Percentiles rank a stretch among this genome's conserved stretches.
Conservation (phyloP, 2,797 vertebrate genomes). For the Acanthornis magna region DNA sequence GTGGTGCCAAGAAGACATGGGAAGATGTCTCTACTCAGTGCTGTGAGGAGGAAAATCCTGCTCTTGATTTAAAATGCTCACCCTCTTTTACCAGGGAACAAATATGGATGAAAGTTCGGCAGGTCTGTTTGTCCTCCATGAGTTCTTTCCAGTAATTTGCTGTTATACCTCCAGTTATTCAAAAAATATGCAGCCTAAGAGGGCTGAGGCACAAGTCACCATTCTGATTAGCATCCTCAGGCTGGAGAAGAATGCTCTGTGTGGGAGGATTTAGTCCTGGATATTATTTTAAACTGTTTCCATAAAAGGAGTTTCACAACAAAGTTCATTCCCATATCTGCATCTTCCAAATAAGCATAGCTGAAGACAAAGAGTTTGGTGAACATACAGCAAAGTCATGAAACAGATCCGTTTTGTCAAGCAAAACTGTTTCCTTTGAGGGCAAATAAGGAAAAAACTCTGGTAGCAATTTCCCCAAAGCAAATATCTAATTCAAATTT, state of each 20-base stretch:
- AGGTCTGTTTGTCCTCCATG: not conserved
- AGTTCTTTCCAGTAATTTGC: not conserved
- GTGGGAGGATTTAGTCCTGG: not conserved
- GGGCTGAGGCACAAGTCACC: not conserved
- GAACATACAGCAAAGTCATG: not conserved
- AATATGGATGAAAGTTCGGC: not conserved
- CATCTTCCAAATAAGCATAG: not conserved
- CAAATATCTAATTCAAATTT: not conserved
- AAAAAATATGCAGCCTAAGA: not conserved
- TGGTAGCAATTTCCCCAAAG: not conserved
- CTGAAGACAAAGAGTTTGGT: not conserved
- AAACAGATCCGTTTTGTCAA: not conserved
- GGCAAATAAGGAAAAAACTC: not conserved
- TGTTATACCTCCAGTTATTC: not conserved
- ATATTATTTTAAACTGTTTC: not conserved
- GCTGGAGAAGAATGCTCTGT: not conserved
- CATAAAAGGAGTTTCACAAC: not conserved
- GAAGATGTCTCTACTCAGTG: not conserved
- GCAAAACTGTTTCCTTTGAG: not conserved
- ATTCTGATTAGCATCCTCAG: not conserved
- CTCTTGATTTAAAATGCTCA: not conserved
- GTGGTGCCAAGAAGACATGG: not conserved
- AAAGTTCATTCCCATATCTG: not conserved
- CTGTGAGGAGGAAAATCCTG: not conserved
- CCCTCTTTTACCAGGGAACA: not conserved